These are phyloP conservation scores for Podocnemis expansa DNA, from an alignment of 2,113 vertebrate genomes.

Conservation along the genomic window DNA sequence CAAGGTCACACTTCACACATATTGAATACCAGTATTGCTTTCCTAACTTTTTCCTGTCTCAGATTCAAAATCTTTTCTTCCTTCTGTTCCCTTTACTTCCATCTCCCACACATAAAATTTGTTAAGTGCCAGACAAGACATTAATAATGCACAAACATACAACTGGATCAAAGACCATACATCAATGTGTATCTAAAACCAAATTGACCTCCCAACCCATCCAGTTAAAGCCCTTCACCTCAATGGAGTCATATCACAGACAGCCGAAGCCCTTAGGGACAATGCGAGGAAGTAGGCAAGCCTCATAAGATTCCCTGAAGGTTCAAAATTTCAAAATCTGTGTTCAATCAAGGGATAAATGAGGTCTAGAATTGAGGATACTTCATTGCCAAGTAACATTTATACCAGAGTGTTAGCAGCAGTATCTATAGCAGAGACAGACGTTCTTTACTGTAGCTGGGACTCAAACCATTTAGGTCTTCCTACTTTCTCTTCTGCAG, in stretches of 20 bases:
- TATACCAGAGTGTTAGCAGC: neutral
- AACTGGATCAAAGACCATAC: neutral
- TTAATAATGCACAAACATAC: neutral
- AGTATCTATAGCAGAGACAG: neutral
- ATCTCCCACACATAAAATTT: neutral
- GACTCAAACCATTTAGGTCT: neutral
- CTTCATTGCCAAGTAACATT: fast-evolving
- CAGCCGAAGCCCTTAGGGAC: neutral
- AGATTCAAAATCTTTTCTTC: neutral
- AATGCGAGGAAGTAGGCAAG: neutral
- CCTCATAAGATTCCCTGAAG: neutral
- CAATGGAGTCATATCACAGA: neutral
- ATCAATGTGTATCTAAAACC: neutral
- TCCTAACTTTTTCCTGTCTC: neutral
- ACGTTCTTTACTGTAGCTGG: neutral
- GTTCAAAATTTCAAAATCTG: neutral
- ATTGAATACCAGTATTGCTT: neutral
- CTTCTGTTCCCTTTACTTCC: neutral
- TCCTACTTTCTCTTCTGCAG: neutral
- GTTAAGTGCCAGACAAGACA: neutral
- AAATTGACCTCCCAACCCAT: neutral
- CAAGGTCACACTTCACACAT: neutral
- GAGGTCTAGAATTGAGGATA: neutral
- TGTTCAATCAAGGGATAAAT: neutral
- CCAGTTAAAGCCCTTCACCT: neutral